These are phyloP conservation scores for Emmelina monodactyla DNA, from an alignment of 2,888 invertebrate genomes.

Conservation along the genomic window DNA sequence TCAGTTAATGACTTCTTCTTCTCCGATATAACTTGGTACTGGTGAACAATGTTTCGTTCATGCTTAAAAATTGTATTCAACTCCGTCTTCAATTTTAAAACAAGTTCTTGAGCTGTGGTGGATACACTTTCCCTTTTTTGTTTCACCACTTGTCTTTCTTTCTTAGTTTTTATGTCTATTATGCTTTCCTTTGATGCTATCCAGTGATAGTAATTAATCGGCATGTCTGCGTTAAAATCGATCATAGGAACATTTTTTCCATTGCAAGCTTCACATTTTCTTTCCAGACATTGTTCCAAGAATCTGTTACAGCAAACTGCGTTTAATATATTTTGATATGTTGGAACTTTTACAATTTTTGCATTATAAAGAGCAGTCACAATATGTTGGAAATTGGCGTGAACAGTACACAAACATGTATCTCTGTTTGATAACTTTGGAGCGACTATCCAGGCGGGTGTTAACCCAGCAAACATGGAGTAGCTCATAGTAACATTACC, in stretches of 20 bases:
- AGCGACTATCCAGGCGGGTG: too few relatives aligned
- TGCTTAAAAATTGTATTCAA: conserved; percentile 8
- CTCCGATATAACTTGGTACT: conserved; percentile 16
- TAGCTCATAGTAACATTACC: too few relatives aligned
- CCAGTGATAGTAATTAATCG: conserved; percentile 10
- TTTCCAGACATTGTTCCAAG: conserved; percentile 15
- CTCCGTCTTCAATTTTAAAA: conserved; percentile 11
- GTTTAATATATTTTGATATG: conserved; percentile 17
- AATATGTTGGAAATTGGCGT: too few relatives aligned
- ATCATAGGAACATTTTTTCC: conserved; percentile 14
- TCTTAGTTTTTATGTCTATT: conserved; percentile 12
- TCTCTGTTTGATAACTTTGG: too few relatives aligned
- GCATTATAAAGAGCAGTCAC: too few relatives aligned
- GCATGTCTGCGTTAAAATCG: conserved; percentile 11
- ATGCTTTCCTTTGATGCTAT: conserved; percentile 10
- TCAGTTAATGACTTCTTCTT: conserved; percentile 14
- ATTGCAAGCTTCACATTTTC: conserved; percentile 16
- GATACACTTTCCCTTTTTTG: conserved; percentile 10
- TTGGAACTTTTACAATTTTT: too few relatives aligned
- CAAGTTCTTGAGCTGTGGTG: conserved; percentile 7
- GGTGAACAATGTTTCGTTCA: conserved; percentile 11
- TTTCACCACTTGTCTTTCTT: conserved; percentile 11
- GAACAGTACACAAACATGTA: too few relatives aligned
- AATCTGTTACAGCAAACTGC: conserved; percentile 18
- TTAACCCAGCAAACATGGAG: too few relatives aligned